Evolutionary conservation across 2,797 vertebrate genomes (phyloP).

Genomic region (Antennarius maculatus): DNA sequence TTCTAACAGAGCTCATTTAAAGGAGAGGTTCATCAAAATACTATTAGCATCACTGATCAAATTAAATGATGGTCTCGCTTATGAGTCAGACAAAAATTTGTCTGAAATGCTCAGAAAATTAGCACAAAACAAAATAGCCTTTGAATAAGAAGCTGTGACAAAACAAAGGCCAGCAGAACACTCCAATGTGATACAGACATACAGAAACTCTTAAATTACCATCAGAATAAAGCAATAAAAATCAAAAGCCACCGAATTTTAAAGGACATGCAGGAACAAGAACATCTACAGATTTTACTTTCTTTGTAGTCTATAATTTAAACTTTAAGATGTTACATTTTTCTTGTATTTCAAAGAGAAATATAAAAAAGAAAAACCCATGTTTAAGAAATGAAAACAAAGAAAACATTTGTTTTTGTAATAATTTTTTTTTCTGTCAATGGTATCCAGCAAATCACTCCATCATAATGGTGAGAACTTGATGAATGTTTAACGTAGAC

Average conservation of each 20-base stretch:
- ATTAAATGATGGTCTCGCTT: background rate
- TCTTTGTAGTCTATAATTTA: slow-evolving; percentile 10
- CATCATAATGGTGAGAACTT: background rate
- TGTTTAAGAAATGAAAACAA: background rate
- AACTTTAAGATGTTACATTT: slow-evolving; percentile 8
- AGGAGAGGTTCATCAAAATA: background rate
- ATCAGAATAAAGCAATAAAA: slow-evolving; percentile 9
- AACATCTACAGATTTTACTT: slow-evolving; percentile 4
- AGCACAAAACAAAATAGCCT: background rate
- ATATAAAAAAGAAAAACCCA: background rate
- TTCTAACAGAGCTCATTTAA: slow-evolving; percentile 1
- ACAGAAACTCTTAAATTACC: slow-evolving; percentile 24
- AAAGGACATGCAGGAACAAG: background rate
- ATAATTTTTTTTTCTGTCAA: background rate
- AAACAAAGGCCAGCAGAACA: slow-evolving; percentile 13
- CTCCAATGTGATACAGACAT: slow-evolving; percentile 16
- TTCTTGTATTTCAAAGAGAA: slow-evolving; percentile 5
- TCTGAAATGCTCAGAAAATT: background rate
- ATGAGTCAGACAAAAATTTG: background rate
- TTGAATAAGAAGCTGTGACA: background rate
- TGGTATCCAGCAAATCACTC: background rate
- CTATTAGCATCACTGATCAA: background rate
- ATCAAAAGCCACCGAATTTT: slow-evolving; percentile 6
- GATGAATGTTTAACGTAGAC: background rate
- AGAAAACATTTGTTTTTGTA: background rate